Evolutionary conservation across 2,797 vertebrate genomes (phyloP).

Genomic region (Cossypha dichroa): DNA sequence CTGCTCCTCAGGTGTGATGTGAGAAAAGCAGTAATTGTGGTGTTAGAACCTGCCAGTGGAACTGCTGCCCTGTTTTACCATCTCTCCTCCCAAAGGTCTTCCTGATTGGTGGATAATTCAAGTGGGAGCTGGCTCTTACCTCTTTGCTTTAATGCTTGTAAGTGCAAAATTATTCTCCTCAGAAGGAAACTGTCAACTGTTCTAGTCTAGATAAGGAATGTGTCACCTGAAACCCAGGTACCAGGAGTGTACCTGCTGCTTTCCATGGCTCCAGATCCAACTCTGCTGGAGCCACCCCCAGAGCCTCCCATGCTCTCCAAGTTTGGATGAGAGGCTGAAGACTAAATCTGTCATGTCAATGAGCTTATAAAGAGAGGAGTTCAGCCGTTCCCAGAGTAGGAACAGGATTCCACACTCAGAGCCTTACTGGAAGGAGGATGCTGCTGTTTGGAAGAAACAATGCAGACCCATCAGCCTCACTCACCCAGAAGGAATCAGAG

Average conservation of each 20-base stretch:
- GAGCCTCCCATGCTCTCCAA: neutral
- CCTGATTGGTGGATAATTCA: neutral
- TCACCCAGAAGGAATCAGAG: neutral
- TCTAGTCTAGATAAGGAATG: neutral
- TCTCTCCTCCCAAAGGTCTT: neutral
- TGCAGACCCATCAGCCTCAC: neutral
- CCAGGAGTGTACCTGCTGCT: neutral
- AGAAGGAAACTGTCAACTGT: neutral
- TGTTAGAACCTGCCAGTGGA: neutral
- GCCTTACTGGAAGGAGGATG: neutral
- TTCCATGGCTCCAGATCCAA: neutral
- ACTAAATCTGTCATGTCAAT: neutral
- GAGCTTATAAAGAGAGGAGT: neutral
- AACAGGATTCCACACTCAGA: neutral
- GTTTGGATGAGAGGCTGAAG: neutral
- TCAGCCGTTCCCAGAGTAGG: neutral
- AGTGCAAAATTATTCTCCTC: neutral
- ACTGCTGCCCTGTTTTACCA: neutral
- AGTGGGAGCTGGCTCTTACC: neutral
- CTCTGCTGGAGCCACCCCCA: neutral
- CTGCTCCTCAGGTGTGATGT: neutral
- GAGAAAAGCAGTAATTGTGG: neutral
- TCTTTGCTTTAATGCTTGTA: neutral
- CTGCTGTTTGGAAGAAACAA: neutral
- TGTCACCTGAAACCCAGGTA: neutral